Evolutionary conservation across 2,888 invertebrate species (phyloP), one percentile per base, ranked within the genome.

Genomic region (Clanis bilineata): DNA sequence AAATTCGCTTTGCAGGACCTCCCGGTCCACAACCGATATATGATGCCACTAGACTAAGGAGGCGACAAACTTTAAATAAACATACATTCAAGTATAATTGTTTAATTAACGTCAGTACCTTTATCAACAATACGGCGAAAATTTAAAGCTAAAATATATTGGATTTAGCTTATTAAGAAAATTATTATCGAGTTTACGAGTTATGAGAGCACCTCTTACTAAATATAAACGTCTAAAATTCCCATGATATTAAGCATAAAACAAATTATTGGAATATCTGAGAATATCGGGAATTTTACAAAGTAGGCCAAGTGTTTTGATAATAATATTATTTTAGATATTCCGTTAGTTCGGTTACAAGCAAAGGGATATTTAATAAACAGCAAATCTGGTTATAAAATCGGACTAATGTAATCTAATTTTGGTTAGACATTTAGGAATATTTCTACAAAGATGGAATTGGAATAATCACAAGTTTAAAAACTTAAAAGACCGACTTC

Each of bases 241-340:
- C 64, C 64, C 63, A 60, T 57, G 70, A 69, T 75, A 62, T 63
- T 64, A 62, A 59, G 62, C 65, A 55, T 64, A 66, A 69, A 51
- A 66, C 68, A 57, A 68, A 65, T 69, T 67, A 76, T 71, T 70
- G 65, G 61, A 71, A 71, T 69, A 71, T 65, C 68, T 66, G 63
- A 64, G 63, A 64, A 25, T 62, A 58, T 61, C 47, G 59, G 70
- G 63, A 66, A 70, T 70, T 64, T 64, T 51, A 60, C 41, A 59
- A 59, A 59, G 63, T 57, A 62, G 54, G 18, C 12, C 39, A 57
- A 32, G 15, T 41, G 43, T 28, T 57, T 57, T 43, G 18, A 41
- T 21, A 15, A 28, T 43, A 43, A 28, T 57, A 39, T 56, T 39
- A n/a, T n/a, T 56, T 38, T 12, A 51, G 32, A 9, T 51, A 51